Evolutionary conservation across 1,140 invertebrate species (phyloP), one percentile per base, ranked within the genome.

Genomic region (Lepidotrigona ventralis): DNA sequence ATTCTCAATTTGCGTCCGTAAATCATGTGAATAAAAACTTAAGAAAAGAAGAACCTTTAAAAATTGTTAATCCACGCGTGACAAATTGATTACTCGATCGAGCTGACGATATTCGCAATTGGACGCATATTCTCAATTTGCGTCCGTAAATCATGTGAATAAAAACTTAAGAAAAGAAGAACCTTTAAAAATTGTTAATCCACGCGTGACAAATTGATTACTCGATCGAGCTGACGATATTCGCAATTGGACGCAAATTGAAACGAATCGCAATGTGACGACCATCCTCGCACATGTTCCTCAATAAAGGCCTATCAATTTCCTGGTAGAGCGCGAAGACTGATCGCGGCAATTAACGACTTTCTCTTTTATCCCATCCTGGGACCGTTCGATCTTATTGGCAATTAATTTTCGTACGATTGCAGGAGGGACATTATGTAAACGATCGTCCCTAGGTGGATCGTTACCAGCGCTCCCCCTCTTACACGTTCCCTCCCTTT

Each of bases 401-500:
- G 90, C 90, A 92, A 92, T 92, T 91, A 91, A 92, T 92, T 92
- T 88, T 89, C 86, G 82, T 86, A 84, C 85, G 87, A 90, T 89
- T 91, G 87, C 76, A 81, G 83, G 86, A 86, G 89, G 85, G 86
- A 90, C 91, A 91, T 92, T 92, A 92, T 92, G 91, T 90, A 92
- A 92, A 92, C 91, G 90, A 90, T 89, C 84, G 83, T 81, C 88
- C 89, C 80, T 77, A 86, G 82, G 88, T 81, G 82, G 88, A 91
- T 91, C 90, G 88, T 91, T 90, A 86, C 87, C 71, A 33, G 19
- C 29, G 58, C 58, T 66, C 69, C 73, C 73, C 39, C 70, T 80
- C 29, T 54, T 26, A 46, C 39, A 46, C 39, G 58, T 60, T 53
- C 29, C 26, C 19, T 26, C 74, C 81, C 69, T 79, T 53, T 70